Evolutionary conservation across 1,140 invertebrate species (phyloP).

Genomic region (Calephelis nemesis): DNA sequence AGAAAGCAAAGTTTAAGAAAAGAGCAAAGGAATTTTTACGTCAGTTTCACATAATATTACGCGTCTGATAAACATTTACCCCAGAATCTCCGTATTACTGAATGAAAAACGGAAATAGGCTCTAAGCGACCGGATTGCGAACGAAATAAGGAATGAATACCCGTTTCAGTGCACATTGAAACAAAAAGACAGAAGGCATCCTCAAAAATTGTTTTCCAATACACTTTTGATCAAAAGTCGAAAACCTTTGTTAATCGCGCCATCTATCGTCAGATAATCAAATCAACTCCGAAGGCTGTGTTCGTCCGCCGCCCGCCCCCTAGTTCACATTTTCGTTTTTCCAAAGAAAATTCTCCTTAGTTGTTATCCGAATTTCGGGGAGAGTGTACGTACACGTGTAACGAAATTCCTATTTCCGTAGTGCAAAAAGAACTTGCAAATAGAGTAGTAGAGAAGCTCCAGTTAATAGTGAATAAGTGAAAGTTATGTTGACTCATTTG

Average conservation of each 20-base stretch:
- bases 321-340: slow-evolving; percentile 19
- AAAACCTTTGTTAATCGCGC: slow-evolving; percentile 21
- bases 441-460: not conserved
- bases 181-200: slow-evolving; percentile 19
- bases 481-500: slow-evolving; percentile 1
- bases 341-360: not conserved
- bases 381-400: not conserved
- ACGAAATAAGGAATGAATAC: slow-evolving; percentile 13
- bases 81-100: slow-evolving; percentile 8
- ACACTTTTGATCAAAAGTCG: slow-evolving; percentile 17
- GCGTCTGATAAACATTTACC: slow-evolving; percentile 5
- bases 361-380: not conserved
- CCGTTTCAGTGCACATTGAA: slow-evolving; percentile 10
- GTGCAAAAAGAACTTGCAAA: slow-evolving; percentile 10
- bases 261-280: slow-evolving; percentile 23
- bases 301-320: not conserved
- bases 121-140: not conserved
- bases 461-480: not conserved
- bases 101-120: slow-evolving; percentile 5
- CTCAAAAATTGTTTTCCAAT: slow-evolving; percentile 18
- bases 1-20: not conserved
- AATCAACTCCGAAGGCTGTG: slow-evolving; percentile 18
- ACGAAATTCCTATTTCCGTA: slow-evolving; percentile 2
- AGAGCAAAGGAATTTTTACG: not conserved
- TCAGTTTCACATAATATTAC: slow-evolving; percentile 14